Evolutionary conservation across 2,888 invertebrate genomes (phyloP).

Genomic region (Desoria tigrina): DNA sequence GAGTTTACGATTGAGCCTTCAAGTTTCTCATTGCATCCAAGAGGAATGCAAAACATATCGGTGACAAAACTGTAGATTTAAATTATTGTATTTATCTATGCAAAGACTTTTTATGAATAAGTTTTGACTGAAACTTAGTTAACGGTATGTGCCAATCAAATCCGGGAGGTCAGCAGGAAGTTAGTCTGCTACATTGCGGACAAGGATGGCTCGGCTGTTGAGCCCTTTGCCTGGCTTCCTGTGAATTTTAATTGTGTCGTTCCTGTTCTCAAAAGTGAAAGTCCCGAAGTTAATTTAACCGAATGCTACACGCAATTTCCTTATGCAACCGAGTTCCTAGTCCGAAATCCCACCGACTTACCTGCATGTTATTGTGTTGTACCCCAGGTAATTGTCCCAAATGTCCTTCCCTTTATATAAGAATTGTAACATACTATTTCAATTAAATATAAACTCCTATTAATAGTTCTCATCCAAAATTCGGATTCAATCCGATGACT

Average conservation of each 20-base stretch:
- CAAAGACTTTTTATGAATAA: background rate
- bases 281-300: constrained; percentile 14
- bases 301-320: constrained; percentile 36
- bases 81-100: background rate
- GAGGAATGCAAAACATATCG: constrained; percentile 33
- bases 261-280: constrained; percentile 18
- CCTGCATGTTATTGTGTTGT: constrained; percentile 33
- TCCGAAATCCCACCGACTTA: constrained; percentile 29
- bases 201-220: constrained; percentile 25
- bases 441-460: background rate
- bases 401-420: background rate
- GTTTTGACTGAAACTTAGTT: constrained; percentile 7
- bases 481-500: constrained; percentile 27
- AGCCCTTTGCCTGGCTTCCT: constrained; percentile 26
- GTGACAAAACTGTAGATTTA: constrained; percentile 14
- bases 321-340: constrained; percentile 21
- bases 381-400: constrained; percentile 17
- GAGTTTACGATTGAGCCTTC: constrained; percentile 39
- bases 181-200: constrained; percentile 31
- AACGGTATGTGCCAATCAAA: constrained; percentile 33
- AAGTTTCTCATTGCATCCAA: constrained; percentile 28
- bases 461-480: constrained; percentile 21
- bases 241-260: constrained; percentile 27
- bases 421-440: background rate
- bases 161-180: constrained; percentile 21